Evolutionary conservation across 2,113 vertebrate genomes (phyloP), one percentile per base, ranked within the genome.

Genomic region (Ornithorhynchus anatinus): DNA sequence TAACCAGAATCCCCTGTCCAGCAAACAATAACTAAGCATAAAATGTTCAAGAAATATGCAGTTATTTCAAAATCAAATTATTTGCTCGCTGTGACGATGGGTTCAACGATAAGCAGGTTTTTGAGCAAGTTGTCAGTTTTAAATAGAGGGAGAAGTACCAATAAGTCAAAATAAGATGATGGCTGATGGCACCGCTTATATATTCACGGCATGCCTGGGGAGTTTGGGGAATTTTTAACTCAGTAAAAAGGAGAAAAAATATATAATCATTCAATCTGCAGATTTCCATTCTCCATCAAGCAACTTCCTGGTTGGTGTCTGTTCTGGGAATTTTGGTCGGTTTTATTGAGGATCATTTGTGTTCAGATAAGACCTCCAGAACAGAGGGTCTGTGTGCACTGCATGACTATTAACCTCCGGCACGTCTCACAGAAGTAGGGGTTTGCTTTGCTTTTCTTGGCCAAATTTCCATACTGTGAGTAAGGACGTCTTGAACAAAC

Each of bases 121-220:
- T 67, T 40, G 75, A 78, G 27, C 1, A 2, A 7, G 13, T 57
- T 64, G 45, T 71, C 78, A 6, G 33, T 7, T 31, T 15, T 37
- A 3, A 72, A 50, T 79, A 33, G 2, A 1, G 42, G 58, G 50
- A 60, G 64, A 80, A 75, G 43, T 14, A 57, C 48, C 44, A 44
- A 77, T 51, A 69, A 87, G 69, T 44, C 10, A 17, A 65, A 3
- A 60, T 19, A 73, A 68, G 43, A 42, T 45, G 48, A 36, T 14
- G 4, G 19, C 15, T 51, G 70, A 78, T 23, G 59, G 51, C 43
- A 17, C 36, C 40, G 19, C 59, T 69, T 64, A 37, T 57, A 23
- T 48, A 20, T 8, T 69, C 72, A 22, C 19, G 40, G 51, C 29
- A 22, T 10, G 52, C 36, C 40, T 20, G 40, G 14, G 31, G 74